phyloP scores from a whole-genome alignment of 2,797 vertebrate species.

The Simalia tracyae region DNA sequence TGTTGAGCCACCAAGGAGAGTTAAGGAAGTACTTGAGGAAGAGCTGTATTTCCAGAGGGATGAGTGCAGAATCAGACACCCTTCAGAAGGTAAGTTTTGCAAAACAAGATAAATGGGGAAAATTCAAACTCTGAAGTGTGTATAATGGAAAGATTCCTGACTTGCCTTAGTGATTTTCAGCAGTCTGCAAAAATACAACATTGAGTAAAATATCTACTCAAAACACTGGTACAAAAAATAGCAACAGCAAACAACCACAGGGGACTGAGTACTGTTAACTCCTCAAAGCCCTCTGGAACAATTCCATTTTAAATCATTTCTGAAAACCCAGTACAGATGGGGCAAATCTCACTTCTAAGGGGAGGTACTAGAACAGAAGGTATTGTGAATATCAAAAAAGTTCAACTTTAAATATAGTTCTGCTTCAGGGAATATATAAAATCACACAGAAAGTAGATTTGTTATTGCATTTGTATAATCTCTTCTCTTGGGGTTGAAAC shows the following conservation, averaged over 20 bases:
- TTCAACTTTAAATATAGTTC: not conserved
- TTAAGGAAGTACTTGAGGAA: constrained; percentile 76
- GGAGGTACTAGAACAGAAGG: not conserved
- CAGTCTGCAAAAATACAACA: too few relatives aligned
- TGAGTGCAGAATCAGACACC: constrained; percentile 61
- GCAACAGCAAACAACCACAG: not conserved
- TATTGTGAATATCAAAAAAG: not conserved
- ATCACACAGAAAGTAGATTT: not conserved
- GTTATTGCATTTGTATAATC: not conserved
- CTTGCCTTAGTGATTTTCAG: too few relatives aligned
- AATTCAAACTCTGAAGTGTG: constrained; percentile 12
- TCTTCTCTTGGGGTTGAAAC: not conserved
- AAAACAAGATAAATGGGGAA: not conserved
- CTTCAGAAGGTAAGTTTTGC: constrained; percentile 70
- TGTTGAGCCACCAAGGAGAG: constrained; percentile 73
- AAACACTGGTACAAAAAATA: too few relatives aligned
- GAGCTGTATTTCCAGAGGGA: constrained; percentile 70
- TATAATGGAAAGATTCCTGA: not conserved
- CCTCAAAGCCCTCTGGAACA: not conserved
- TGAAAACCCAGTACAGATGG: not conserved
- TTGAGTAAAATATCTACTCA: too few relatives aligned
- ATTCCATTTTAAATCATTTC: not conserved
- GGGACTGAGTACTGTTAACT: not conserved
- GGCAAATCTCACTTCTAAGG: not conserved
- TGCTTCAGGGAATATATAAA: not conserved